Evolutionary conservation across 2,888 invertebrate species (phyloP), one percentile per base, ranked within the genome.

Genomic region (Parapristionchus giblindavisi): DNA sequence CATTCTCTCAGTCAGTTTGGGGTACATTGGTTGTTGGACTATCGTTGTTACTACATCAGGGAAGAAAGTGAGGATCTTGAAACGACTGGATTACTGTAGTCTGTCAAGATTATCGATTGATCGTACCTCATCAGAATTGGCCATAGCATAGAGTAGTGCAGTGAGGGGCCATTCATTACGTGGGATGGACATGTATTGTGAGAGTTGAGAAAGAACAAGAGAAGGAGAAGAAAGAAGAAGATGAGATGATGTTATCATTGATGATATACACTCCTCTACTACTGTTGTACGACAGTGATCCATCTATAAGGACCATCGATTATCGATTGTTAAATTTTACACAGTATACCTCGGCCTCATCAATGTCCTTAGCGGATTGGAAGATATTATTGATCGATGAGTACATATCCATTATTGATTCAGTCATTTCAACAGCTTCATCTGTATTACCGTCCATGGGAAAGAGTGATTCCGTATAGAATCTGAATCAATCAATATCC

Each of bases 151-250:
- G 21, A 73, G 48, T 3, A 73, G 11, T 5, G 73, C 73, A 8
- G 61, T 73, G 4, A 73, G 48, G 5, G 54, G 24, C 73, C 73
- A 73, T 14, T 73, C 73, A 32, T 73, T 43, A 32, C 56, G n/a
- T 32, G 70, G 54, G 5, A 56, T 40, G n/a, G 40, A 27, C 70
- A 71, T 71, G 29, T 40, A 40, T 5, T 21, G 27, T 8, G 70
- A 34, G 17, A 71, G 40, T 3, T 56, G 70, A 8, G 48, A 32
- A 11, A 51, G 36, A 0, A 73, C 60, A 17, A 73, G n/a, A 34
- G 61, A 24, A 1, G 60, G 73, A 1, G 73, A 73, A 5, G 73
- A 60, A 21, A 73, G 51, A 1, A 61, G 27, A 14, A 73, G 43
- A 61, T 73, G 73, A 24, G 73, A 60, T 4, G 60, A 60, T 34